Percentiles rank a stretch among this genome's conserved stretches.
These are phyloP conservation scores for Nephrotoma flavescens DNA, from an alignment of 2,888 invertebrate species.

Conservation along the genomic window DNA sequence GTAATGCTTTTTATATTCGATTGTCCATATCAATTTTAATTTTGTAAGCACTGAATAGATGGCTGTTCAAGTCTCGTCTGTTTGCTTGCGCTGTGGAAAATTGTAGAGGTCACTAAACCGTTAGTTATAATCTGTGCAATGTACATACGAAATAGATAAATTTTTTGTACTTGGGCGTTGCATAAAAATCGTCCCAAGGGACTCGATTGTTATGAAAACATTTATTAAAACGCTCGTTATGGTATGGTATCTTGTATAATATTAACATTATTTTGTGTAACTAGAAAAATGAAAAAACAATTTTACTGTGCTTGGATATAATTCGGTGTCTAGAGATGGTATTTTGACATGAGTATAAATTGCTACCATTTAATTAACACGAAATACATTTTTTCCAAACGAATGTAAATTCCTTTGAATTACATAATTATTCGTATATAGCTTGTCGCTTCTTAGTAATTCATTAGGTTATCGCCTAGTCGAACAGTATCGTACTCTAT, in stretches of 20 bases:
- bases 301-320: not conserved
- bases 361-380: not conserved
- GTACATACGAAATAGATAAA: not conserved
- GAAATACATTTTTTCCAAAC: not conserved
- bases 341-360: not conserved
- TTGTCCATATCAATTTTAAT: not conserved
- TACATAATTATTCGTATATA: not conserved
- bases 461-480: too few species aligned
- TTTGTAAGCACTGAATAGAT: not conserved
- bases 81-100: not conserved
- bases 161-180: not conserved
- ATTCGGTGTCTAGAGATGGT: not conserved
- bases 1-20: not conserved
- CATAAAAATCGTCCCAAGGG: not conserved
- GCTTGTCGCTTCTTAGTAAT: not conserved
- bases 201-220: not conserved
- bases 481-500: too few species aligned
- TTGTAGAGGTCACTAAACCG: not conserved
- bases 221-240: not conserved
- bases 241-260: not conserved
- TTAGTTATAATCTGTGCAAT: not conserved
- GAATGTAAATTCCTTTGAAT: not conserved
- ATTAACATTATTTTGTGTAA: not conserved
- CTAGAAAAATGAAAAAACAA: not conserved
- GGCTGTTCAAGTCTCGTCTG: not conserved